phyloP scores from a whole-genome alignment of 2,797 vertebrate species.

The Cossypha polioptera region DNA sequence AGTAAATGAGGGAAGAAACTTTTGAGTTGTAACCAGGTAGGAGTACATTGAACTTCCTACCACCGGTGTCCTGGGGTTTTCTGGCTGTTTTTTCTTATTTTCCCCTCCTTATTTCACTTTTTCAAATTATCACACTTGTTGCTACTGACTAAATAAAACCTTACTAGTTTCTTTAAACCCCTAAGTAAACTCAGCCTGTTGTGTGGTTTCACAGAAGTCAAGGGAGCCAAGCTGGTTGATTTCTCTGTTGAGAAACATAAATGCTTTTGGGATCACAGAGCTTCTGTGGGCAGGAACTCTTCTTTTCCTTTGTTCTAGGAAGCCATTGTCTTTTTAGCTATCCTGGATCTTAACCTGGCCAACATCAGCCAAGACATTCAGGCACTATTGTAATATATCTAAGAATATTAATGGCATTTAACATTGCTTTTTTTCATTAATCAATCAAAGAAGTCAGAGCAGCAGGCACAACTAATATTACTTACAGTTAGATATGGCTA shows the following conservation, averaged over 20 bases:
- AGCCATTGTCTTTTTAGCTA: not conserved
- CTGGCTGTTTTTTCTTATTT: not conserved
- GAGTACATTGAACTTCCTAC: not conserved
- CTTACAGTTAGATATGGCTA: conserved; percentile 43
- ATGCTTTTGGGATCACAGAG: not conserved
- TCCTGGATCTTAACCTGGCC: not conserved
- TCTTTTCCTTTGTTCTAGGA: not conserved
- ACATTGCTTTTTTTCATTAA: conserved; percentile 53
- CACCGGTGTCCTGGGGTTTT: not conserved
- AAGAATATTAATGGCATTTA: conserved; percentile 46
- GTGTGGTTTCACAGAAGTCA: not conserved
- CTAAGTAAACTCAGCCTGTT: not conserved
- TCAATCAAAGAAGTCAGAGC: conserved; percentile 55
- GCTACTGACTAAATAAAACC: not conserved
- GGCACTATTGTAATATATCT: not conserved
- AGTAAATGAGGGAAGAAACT: not conserved
- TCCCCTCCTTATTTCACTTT: not conserved
- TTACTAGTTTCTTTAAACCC: not conserved
- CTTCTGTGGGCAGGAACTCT: not conserved
- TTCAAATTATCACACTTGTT: conserved; percentile 1
- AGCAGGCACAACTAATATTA: conserved; percentile 49
- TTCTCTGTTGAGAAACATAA: not conserved
- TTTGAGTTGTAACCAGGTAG: not conserved
- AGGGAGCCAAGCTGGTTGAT: not conserved
- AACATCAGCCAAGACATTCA: not conserved